A percentile compares a stretch with the other conserved stretches of the same genome.
Conservation (phyloP, 2,113 vertebrate species). For the Philantomba maxwellii region DNA sequence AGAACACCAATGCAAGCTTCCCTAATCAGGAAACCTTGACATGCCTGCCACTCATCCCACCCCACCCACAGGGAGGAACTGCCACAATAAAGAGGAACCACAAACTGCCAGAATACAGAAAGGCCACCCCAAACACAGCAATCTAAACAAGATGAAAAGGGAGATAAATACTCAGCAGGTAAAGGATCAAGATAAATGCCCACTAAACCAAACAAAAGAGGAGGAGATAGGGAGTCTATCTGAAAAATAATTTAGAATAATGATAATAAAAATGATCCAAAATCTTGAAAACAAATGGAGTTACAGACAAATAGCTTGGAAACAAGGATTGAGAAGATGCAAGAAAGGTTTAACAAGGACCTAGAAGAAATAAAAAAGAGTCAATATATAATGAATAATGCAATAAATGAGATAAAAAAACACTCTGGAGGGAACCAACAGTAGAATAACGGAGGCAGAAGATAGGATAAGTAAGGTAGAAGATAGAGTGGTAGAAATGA, state of each 20-base stretch:
- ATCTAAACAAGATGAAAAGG: not conserved
- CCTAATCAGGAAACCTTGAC: not conserved
- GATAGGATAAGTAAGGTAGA: too few relatives aligned
- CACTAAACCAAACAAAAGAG: not conserved
- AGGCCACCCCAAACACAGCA: not conserved
- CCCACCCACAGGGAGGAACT: not conserved
- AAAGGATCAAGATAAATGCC: not conserved
- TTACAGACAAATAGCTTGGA: too few relatives aligned
- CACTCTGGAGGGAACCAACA: too few relatives aligned
- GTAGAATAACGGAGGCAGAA: too few relatives aligned
- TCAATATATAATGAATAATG: too few relatives aligned
- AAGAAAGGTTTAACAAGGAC: too few relatives aligned
- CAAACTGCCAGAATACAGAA: not conserved
- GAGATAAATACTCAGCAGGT: not conserved
- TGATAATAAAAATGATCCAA: too few relatives aligned
- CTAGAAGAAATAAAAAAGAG: too few relatives aligned
- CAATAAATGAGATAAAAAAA: too few relatives aligned
- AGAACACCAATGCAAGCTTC: not conserved
- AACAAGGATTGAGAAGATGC: too few relatives aligned
- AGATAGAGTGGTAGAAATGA: too few relatives aligned
- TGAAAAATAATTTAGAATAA: not conserved
- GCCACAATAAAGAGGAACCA: not conserved
- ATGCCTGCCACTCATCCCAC: not conserved
- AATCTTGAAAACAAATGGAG: too few relatives aligned
- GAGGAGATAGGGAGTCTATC: not conserved